Evolutionary conservation across 2,888 invertebrate genomes (phyloP).

Genomic region (Harmothoe impar): DNA sequence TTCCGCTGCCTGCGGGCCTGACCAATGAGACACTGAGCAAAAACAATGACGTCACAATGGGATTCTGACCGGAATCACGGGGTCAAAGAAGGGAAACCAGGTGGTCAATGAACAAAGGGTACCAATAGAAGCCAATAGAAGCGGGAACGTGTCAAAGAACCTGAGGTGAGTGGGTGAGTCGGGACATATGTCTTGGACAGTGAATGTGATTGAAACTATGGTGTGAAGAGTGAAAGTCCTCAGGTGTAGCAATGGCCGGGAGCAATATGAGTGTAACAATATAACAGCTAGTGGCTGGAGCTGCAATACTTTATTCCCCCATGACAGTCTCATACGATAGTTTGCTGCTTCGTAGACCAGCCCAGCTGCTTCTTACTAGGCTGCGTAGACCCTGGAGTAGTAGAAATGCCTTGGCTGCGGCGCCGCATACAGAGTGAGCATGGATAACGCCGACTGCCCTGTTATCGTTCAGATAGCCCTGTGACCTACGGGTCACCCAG

Average conservation of each 20-base stretch:
- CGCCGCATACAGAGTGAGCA: neutral
- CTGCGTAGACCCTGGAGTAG: no score
- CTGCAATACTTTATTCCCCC: no score
- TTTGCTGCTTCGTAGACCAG: no score
- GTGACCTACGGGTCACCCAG: neutral
- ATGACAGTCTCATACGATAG: no score
- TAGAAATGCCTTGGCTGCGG: neutral
- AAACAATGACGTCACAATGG: constrained; percentile 11
- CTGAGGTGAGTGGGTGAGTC: no score
- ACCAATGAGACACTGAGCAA: neutral
- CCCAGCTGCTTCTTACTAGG: no score
- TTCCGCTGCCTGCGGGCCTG: neutral
- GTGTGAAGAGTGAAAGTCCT: no score
- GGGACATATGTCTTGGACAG: no score
- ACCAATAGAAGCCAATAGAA: neutral
- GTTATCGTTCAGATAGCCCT: neutral
- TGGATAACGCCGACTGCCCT: neutral
- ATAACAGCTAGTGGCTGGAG: no score
- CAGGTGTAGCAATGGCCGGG: no score
- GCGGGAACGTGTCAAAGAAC: neutral
- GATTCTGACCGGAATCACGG: neutral
- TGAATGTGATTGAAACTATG: no score
- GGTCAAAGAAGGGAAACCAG: neutral
- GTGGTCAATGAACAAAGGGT: neutral
- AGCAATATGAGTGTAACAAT: no score